phyloP scores from a whole-genome alignment of 2,888 invertebrate species.

The Xestia ashworthii region DNA sequence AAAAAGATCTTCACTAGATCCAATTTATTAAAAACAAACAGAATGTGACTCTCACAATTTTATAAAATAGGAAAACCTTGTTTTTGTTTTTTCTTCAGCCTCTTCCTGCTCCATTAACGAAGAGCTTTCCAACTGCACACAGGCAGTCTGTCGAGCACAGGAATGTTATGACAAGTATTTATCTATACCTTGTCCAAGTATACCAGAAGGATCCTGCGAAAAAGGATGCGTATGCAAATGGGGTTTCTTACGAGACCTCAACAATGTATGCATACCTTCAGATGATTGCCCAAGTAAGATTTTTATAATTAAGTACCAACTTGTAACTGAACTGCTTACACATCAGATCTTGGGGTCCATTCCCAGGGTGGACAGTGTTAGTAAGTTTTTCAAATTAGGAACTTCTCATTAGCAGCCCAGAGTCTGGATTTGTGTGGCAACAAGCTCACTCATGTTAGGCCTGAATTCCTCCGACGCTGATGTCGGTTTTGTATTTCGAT shows the following conservation, averaged over 20 bases:
- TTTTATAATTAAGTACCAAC: not conserved
- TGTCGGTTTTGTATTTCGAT: too few relatives aligned
- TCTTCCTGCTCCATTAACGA: constrained; percentile 6
- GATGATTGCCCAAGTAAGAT: constrained; percentile 14
- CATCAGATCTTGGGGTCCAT: not conserved
- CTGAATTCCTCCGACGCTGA: too few relatives aligned
- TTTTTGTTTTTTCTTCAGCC: constrained; percentile 5
- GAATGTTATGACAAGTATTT: constrained; percentile 18
- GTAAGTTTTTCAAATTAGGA: not conserved
- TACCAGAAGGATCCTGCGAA: constrained; percentile 3
- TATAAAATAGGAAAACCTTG: too few relatives aligned
- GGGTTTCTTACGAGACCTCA: constrained; percentile 4
- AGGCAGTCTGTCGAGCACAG: constrained; percentile 37
- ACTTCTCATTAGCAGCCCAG: not conserved
- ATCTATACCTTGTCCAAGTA: not conserved
- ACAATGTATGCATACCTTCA: constrained; percentile 18
- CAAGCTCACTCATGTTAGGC: too few relatives aligned
- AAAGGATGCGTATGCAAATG: constrained; percentile 28
- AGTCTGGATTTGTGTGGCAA: not conserved
- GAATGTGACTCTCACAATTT: too few relatives aligned
- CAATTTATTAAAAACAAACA: not conserved
- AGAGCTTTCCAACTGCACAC: constrained; percentile 38
- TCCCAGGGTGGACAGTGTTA: not conserved
- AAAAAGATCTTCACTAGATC: not conserved
- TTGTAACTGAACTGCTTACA: not conserved